Percentiles rank a stretch among this genome's conserved stretches.
Evolutionary conservation across 2,888 invertebrate species (phyloP).

Genomic region (Yponomeuta cagnagella): DNA sequence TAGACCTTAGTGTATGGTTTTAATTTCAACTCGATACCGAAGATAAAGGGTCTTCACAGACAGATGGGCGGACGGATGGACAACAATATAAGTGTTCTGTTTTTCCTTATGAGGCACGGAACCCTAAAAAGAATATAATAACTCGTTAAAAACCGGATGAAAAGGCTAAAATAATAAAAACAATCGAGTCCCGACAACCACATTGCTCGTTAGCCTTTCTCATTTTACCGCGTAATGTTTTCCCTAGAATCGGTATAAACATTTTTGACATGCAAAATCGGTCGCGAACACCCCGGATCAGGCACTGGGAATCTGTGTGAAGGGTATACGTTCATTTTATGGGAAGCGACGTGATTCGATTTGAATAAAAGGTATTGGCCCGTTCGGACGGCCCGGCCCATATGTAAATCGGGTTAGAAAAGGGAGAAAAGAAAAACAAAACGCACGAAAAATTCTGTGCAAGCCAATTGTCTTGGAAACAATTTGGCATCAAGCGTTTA

Average conservation of each 20-base stretch:
- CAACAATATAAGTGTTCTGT: no score
- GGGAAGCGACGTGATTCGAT: constrained; percentile 33
- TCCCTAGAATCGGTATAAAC: constrained; percentile 30
- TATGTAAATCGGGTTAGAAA: constrained; percentile 22
- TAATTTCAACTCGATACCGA: no score
- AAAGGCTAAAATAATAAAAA: constrained; percentile 20
- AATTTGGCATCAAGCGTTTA: neutral
- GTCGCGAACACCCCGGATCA: constrained; percentile 25
- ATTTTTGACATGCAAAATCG: constrained; percentile 35
- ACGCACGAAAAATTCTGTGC: constrained; percentile 14
- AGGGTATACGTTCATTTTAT: constrained; percentile 30
- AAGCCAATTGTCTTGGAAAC: neutral
- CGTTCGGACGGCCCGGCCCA: constrained; percentile 23
- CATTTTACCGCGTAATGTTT: constrained; percentile 21
- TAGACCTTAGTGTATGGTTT: no score
- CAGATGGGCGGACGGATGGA: no score
- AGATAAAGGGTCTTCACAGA: no score
- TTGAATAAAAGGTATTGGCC: constrained; percentile 33
- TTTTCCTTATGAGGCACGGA: no score
- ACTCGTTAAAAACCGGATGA: neutral
- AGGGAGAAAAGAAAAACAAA: constrained; percentile 9
- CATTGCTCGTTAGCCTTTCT: neutral
- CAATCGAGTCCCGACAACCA: neutral
- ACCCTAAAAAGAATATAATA: neutral
- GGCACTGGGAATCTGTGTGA: constrained; percentile 24